A percentile compares a stretch with the other conserved stretches of the same genome.
Conservation (phyloP, 2,797 vertebrate species). For the Mallotus villosus region DNA sequence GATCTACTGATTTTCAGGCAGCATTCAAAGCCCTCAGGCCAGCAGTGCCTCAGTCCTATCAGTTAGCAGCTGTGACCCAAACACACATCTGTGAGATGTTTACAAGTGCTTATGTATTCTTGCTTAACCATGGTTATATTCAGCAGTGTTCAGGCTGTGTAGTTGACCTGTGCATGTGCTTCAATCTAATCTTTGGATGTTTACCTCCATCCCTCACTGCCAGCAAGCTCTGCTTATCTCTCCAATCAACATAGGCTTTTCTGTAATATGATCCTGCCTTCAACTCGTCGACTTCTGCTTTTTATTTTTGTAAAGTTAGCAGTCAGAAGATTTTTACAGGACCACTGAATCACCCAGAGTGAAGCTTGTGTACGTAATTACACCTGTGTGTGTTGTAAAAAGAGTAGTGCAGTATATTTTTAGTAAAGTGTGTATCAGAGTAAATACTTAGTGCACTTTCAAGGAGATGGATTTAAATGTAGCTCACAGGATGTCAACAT, state of each 20-base stretch:
- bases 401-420: neutral
- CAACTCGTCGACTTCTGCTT: conserved; percentile 58
- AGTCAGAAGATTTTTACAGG: conserved; percentile 35
- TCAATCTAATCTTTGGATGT: conserved; percentile 64
- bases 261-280: conserved; percentile 47
- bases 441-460: neutral
- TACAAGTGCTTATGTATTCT: neutral
- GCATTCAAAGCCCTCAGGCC: conserved; percentile 23
- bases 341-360: conserved; percentile 41
- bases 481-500: conserved; percentile 6
- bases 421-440: neutral
- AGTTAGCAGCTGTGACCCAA: neutral
- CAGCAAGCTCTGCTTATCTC: conserved; percentile 51
- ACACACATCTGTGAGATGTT: neutral
- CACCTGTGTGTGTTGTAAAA: neutral
- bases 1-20: conserved; percentile 34
- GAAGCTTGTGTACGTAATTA: conserved; percentile 15
- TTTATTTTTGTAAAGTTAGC: conserved; percentile 22
- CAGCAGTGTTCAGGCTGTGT: neutral
- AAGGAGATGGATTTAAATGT: neutral
- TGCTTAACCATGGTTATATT: conserved; percentile 2
- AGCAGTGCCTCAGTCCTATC: conserved; percentile 12
- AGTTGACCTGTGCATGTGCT: conserved; percentile 44
- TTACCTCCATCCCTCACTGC: conserved; percentile 58
- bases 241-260: conserved; percentile 46